Evolutionary conservation across 2,113 vertebrate species (phyloP), one percentile per base, ranked within the genome.

Genomic region (Shinisaurus crocodilurus): DNA sequence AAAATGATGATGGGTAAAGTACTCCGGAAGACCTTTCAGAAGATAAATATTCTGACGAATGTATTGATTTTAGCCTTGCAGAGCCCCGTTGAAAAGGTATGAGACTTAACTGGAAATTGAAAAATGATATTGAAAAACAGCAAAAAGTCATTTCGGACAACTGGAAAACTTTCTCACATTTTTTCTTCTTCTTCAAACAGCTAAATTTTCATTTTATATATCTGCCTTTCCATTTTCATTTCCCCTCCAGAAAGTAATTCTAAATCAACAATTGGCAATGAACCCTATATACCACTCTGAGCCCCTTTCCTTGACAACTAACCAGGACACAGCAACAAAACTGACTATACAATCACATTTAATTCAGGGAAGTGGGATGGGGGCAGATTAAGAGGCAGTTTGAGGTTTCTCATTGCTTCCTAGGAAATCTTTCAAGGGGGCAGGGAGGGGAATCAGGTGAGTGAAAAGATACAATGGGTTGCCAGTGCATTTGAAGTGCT

Each of bases 31-130:
- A 5, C 0, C 72, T 91, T 92, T 92, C 77, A 91, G 87, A 16
- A 91, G 60, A 91, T 82, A 92, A 67, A 81, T 93, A 90, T 90
- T 90, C 15, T 74, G 16, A 90, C 6, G 50, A 25, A 93, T 92
- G 3, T 76, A 60, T n/a, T 80, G 18, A 13, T 65, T 40, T 86
- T 80, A 23, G 25, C 29, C 89, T 88, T 60, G 65, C 87, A 89
- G 50, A 90, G 63, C 1, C 0, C 40, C 92, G 45, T 90, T 90
- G 60, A 75, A 87, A 90, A 91, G 1, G 1, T 57, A 18, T 23
- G 32, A 70, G 9, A 86, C 32, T 67, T 43, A 32, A 81, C 15
- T 13, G 45, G 70, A 82, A 77, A 43, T 57, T 88, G 72, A 84
- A 91, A 16, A 45, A 23, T 90, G 40, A 69, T 79, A 15, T 67